phyloP scores from a whole-genome alignment of 2,888 invertebrate genomes.

The Aelia acuminata region DNA sequence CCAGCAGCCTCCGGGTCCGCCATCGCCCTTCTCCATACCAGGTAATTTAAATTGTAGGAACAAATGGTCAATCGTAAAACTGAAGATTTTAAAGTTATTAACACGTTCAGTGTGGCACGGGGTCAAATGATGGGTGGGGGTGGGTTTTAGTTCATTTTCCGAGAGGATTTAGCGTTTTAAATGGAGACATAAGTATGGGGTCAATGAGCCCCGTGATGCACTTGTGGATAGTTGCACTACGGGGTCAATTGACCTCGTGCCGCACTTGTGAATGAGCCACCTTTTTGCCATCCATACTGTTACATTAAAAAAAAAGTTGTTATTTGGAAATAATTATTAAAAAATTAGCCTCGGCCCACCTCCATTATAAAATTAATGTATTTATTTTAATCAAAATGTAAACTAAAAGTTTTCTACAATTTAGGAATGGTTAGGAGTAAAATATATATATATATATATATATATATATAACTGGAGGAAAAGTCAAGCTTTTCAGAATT shows the following conservation, averaged over 20 bases:
- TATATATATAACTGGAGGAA: background rate
- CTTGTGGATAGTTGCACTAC: too few relatives aligned
- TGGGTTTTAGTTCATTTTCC: too few relatives aligned
- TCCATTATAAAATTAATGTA: background rate
- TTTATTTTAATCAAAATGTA: background rate
- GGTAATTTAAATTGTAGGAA: constrained; percentile 67
- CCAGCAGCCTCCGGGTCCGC: constrained; percentile 67
- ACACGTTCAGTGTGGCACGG: background rate
- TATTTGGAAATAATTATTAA: background rate
- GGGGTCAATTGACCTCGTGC: too few relatives aligned
- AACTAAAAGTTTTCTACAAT: background rate
- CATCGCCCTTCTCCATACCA: constrained; percentile 71
- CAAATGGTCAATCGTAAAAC: background rate
- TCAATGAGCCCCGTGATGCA: too few relatives aligned
- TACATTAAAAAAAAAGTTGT: too few relatives aligned
- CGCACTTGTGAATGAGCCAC: too few relatives aligned
- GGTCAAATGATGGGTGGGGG: too few relatives aligned
- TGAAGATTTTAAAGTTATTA: background rate
- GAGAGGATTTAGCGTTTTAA: too few relatives aligned
- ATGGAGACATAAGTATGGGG: too few relatives aligned
- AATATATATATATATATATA: too few relatives aligned
- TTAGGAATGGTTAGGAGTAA: background rate
- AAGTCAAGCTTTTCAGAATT: background rate
- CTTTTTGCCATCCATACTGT: too few relatives aligned
- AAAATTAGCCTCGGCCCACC: background rate